A percentile compares a stretch with the other conserved stretches of the same genome.
Conservation (phyloP, 53 echinoderm and acorn worm genomes). For the Antedon mediterranea region DNA sequence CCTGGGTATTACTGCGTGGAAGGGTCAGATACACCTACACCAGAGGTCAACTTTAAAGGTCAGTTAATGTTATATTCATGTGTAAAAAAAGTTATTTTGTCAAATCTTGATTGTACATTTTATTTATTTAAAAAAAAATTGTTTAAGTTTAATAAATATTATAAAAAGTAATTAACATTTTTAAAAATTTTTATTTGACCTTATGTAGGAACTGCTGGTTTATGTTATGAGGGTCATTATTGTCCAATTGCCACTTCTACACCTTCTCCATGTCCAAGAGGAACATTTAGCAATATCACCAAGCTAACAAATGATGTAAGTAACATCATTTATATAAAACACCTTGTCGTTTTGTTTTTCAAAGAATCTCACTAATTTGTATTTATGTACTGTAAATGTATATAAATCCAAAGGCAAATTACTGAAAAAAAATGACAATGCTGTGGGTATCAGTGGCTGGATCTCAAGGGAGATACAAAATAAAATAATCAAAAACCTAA, state of each 20-base stretch:
- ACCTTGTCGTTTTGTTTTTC: too few species aligned
- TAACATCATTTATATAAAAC: not conserved
- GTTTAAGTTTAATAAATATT: too few species aligned
- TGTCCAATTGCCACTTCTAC: conserved; percentile 61
- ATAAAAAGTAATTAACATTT: not conserved
- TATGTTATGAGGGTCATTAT: conserved; percentile 69
- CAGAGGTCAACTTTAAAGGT: conserved; percentile 85
- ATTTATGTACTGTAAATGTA: too few species aligned
- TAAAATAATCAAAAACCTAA: too few species aligned
- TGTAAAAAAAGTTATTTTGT: not conserved
- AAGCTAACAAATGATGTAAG: conserved; percentile 58
- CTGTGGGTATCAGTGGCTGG: too few species aligned
- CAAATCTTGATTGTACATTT: not conserved
- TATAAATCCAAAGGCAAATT: too few species aligned
- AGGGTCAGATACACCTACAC: conserved; percentile 86
- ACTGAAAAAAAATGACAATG: too few species aligned
- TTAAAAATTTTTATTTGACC: not conserved
- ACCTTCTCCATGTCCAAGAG: conserved; percentile 64
- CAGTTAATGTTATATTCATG: not conserved
- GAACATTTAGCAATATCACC: conserved; percentile 79
- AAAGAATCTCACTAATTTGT: too few species aligned
- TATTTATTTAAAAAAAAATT: too few species aligned
- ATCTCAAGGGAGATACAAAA: too few species aligned
- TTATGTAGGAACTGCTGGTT: conserved; percentile 67
- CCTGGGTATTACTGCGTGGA: conserved; percentile 74